Evolutionary conservation across 2,797 vertebrate species (phyloP).

Genomic region (Cetoscarus ocellatus): DNA sequence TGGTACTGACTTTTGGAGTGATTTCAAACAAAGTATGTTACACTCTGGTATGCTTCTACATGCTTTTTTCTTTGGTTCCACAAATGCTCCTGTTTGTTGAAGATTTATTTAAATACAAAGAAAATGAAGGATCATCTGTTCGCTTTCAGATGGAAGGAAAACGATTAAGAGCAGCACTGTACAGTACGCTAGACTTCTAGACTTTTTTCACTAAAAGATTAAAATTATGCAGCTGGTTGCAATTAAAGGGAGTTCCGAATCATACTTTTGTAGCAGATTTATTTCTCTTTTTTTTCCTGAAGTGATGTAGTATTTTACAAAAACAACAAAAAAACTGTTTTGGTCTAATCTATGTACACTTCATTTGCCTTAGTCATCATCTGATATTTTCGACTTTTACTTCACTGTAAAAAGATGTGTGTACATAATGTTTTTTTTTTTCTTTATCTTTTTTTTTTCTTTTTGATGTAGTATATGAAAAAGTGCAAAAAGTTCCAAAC

Average conservation of each 20-base stretch:
- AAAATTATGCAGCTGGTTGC: constrained; percentile 95
- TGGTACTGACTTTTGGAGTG: constrained; percentile 98
- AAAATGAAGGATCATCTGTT: constrained; percentile 89
- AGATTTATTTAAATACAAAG: constrained; percentile 85
- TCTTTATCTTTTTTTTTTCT: constrained; percentile 62
- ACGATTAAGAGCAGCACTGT: constrained; percentile 90
- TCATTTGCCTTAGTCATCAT: constrained; percentile 90
- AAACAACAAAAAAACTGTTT: constrained; percentile 85
- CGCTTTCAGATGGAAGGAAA: constrained; percentile 79
- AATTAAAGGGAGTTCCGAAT: constrained; percentile 96
- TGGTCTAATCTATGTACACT: constrained; percentile 95
- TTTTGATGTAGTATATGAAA: constrained; percentile 93
- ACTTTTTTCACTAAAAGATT: constrained; percentile 90
- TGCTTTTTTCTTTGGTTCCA: constrained; percentile 90
- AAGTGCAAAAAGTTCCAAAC: constrained; percentile 95
- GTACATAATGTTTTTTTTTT: constrained; percentile 97
- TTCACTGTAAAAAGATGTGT: constrained; percentile 98
- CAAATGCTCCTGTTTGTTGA: constrained; percentile 92
- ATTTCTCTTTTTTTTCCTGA: constrained; percentile 76
- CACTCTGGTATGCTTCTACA: constrained; percentile 93
- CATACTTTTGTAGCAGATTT: constrained; percentile 94
- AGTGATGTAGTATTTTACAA: constrained; percentile 93
- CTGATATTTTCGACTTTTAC: constrained; percentile 91
- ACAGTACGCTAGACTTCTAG: constrained; percentile 93
- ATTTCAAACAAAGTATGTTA: constrained; percentile 93